Percentiles rank a stretch among this genome's conserved stretches.
These are phyloP conservation scores for Mythimna loreyi DNA, from an alignment of 2,888 invertebrate species.

Conservation along the genomic window DNA sequence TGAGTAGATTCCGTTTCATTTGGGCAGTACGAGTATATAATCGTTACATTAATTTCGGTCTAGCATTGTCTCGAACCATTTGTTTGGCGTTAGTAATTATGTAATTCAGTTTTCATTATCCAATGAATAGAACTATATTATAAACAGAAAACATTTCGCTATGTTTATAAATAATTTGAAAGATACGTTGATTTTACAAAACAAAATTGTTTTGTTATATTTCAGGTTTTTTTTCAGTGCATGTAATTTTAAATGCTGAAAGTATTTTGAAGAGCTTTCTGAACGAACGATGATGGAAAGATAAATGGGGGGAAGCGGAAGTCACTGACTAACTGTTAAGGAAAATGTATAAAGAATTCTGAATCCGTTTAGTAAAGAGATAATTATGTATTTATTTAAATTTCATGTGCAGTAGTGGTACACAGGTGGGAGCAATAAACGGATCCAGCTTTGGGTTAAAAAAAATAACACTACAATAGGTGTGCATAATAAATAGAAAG, in stretches of 20 bases:
- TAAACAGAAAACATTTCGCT: conserved; percentile 7
- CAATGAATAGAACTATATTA: conserved; percentile 21
- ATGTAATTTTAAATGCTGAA: conserved; percentile 16
- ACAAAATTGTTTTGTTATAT: conserved; percentile 9
- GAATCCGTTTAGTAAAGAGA: not conserved
- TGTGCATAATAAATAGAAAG: no score
- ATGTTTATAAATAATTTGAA: conserved; percentile 38
- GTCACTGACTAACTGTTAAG: not conserved
- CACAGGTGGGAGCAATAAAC: no score
- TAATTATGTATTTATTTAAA: no score
- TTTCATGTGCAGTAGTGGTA: no score
- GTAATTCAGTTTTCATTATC: conserved; percentile 40
- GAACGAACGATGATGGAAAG: conserved; percentile 8
- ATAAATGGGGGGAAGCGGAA: conserved; percentile 10
- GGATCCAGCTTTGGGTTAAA: no score
- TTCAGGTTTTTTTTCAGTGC: not conserved
- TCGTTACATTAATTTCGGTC: conserved; percentile 75
- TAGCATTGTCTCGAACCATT: conserved; percentile 51
- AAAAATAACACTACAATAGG: no score
- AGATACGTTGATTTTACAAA: conserved; percentile 12
- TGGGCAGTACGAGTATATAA: conserved; percentile 65
- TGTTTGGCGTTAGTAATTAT: conserved; percentile 35
- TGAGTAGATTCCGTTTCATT: conserved; percentile 80
- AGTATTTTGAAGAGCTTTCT: conserved; percentile 19
- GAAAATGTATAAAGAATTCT: conserved; percentile 2